phyloP scores from a whole-genome alignment of 2,113 vertebrate species.

The Rynchops niger region DNA sequence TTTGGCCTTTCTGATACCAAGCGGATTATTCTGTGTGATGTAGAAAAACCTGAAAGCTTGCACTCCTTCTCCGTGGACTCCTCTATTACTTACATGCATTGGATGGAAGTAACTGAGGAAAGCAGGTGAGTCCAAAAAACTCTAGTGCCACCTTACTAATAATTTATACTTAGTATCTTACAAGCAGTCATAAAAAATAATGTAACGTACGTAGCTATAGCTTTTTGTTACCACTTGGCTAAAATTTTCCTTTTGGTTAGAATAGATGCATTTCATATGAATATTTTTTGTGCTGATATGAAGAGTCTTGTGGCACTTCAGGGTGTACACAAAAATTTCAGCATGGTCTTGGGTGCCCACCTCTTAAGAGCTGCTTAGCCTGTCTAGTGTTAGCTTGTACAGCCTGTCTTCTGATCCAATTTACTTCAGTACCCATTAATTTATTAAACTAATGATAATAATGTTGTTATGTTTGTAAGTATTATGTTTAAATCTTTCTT shows the following conservation, averaged over 20 bases:
- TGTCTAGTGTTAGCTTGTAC: neutral
- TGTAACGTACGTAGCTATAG: neutral
- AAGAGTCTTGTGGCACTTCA: neutral
- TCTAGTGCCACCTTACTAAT: neutral
- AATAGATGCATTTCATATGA: neutral
- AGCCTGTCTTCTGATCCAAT: neutral
- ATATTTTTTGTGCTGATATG: neutral
- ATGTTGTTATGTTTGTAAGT: neutral
- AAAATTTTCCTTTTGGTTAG: neutral
- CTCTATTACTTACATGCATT: slow-evolving; percentile 92
- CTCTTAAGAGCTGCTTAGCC: neutral
- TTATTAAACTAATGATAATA: neutral
- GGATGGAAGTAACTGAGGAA: slow-evolving; percentile 96
- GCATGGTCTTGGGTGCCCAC: neutral
- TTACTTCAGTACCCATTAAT: neutral
- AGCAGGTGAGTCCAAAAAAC: slow-evolving; percentile 79
- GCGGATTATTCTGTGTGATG: slow-evolving; percentile 91
- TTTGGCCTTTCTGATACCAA: slow-evolving; percentile 93
- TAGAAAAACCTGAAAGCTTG: slow-evolving; percentile 95
- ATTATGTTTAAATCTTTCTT: neutral
- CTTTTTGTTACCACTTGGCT: neutral
- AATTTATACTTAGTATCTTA: neutral
- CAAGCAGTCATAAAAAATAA: neutral
- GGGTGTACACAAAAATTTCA: neutral
- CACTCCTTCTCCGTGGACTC: slow-evolving; percentile 87